Evolutionary conservation across 2,888 invertebrate species (phyloP).

Genomic region (Cecidostiba fungosa): DNA sequence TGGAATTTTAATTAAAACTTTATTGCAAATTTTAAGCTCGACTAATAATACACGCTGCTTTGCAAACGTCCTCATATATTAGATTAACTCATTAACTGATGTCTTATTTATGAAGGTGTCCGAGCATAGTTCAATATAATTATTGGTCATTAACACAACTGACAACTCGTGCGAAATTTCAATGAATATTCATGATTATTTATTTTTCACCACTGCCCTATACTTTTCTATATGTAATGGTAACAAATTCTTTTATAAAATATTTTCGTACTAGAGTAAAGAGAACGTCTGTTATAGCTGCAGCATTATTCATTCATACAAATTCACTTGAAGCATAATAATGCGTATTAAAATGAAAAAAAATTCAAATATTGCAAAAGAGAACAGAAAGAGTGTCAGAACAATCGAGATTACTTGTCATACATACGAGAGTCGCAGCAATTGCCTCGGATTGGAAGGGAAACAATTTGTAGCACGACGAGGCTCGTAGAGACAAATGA

Average conservation of each 20-base stretch:
- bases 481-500: conserved; percentile 58
- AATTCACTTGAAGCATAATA: not conserved
- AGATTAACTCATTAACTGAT: too few species aligned
- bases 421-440: conserved; percentile 49
- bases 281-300: not conserved
- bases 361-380: not conserved
- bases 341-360: not conserved
- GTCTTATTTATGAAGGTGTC: too few species aligned
- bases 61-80: too few species aligned
- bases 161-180: not conserved
- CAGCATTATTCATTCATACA: too few species aligned
- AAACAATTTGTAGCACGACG: conserved; percentile 58
- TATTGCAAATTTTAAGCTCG: too few species aligned
- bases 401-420: conserved; percentile 28
- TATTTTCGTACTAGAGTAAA: not conserved
- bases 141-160: not conserved
- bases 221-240: too few species aligned
- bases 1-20: too few species aligned
- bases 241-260: not conserved
- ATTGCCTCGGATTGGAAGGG: conserved; percentile 60
- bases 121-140: not conserved
- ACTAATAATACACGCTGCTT: too few species aligned
- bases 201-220: not conserved
- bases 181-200: not conserved
- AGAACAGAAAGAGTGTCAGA: conserved; percentile 5